A percentile compares a stretch with the other conserved stretches of the same genome.
Evolutionary conservation across 2,888 invertebrate genomes (phyloP).

Genomic region (Tuberolachnus salignus): DNA sequence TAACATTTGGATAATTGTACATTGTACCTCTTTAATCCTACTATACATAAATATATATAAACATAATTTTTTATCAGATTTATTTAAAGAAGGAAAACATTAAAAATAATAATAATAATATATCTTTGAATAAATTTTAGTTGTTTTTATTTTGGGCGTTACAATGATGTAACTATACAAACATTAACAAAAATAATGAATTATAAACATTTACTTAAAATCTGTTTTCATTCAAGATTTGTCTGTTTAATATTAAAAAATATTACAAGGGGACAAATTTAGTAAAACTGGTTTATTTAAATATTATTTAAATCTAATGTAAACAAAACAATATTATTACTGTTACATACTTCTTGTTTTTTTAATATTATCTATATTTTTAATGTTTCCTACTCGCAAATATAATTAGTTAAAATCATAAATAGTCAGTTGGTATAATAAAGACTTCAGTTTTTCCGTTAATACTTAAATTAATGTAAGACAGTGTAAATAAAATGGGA

Average conservation of each 20-base stretch:
- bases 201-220: too few species aligned
- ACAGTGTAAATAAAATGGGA: too few species aligned
- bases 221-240: too few species aligned
- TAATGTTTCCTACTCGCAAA: not conserved
- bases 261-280: not conserved
- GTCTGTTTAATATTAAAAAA: not conserved
- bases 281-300: not conserved
- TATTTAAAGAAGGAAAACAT: too few species aligned
- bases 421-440: not conserved
- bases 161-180: too few species aligned
- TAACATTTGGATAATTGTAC: not conserved
- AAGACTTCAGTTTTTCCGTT: too few species aligned
- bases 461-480: too few species aligned
- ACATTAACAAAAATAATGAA: too few species aligned
- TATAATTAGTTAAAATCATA: not conserved
- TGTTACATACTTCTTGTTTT: not conserved
- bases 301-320: not conserved
- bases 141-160: too few species aligned
- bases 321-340: not conserved
- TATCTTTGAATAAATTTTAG: too few species aligned
- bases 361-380: not conserved
- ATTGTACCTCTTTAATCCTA: not conserved
- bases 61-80: not conserved
- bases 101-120: too few species aligned
- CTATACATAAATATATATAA: too few species aligned